Evolutionary conservation across 1,140 invertebrate species (phyloP), one percentile per base, ranked within the genome.

Genomic region (Scaptomyza graminum): DNA sequence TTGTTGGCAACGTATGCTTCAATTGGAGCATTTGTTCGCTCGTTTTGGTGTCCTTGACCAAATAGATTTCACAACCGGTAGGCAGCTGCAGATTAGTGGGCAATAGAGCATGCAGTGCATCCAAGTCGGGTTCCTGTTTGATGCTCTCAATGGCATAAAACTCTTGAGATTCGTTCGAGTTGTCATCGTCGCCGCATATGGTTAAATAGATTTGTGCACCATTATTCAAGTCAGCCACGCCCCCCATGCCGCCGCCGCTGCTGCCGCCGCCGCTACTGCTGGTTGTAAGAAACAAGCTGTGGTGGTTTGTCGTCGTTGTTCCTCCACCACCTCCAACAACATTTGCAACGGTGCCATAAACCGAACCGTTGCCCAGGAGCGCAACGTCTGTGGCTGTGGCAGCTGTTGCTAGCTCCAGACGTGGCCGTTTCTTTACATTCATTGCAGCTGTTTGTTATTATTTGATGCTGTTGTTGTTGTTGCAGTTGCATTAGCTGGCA

Each of bases 11-110:
- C 16, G 13, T 65, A 25, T 65, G 34, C n/a, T 41, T 41, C 54
- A 13, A 43, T 4, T 43, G 43, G 41, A 57, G 41, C 25, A 57
- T 16, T 46, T 15, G 55, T 18, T 57, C 55, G 16, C 28, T 44
- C 55, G 55, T 51, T 11, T 59, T 57, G 12, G 78, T 82, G 13
- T 91, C 80, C 62, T 91, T 91, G 60, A 91, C 83, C 64, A 91
- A 64, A 65, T 91, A 91, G 4, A 91, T 91, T 70, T 91, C 90
- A 90, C 90, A 91, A 75, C 90, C 90, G 4, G 77, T 91, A 41
- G 90, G 83, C 49, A 91, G 60, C 70, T 91, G 90, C 52, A 91
- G 64, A 47, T 79, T 90, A 49, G 64, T 80, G 28, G 88, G 79
- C 65, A 90, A 51, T 51, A 90, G 61, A 1, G 82, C 66, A 13